phyloP scores from a whole-genome alignment of 2,797 vertebrate species.

The Tamandua tetradactyla region DNA sequence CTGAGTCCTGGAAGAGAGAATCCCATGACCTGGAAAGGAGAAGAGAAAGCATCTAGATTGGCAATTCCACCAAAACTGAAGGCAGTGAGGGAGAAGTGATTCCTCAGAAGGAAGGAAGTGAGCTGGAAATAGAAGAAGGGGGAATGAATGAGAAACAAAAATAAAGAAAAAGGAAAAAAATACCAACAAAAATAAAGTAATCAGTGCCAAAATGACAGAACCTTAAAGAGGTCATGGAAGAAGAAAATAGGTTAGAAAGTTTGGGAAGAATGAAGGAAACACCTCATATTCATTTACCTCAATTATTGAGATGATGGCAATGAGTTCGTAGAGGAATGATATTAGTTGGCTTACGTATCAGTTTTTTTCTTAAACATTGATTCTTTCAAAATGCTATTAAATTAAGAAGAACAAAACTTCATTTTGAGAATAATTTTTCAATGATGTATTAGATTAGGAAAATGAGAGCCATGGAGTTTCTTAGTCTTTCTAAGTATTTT shows the following conservation, averaged over 20 bases:
- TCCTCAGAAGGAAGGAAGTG: background rate
- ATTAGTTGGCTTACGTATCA: background rate
- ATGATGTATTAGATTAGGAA: background rate
- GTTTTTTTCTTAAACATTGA: background rate
- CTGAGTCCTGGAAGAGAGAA: background rate
- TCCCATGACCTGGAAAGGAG: background rate
- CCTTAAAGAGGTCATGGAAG: background rate
- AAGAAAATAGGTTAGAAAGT: background rate
- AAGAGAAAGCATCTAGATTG: background rate
- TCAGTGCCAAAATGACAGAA: background rate
- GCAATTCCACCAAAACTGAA: background rate
- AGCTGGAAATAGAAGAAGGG: background rate
- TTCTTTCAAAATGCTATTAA: background rate
- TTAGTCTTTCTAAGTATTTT: background rate
- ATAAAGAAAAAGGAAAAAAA: background rate
- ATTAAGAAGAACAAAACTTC: background rate
- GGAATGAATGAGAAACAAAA: background rate
- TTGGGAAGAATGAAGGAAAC: background rate
- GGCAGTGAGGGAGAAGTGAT: background rate
- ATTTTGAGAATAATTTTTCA: conserved; percentile 3
- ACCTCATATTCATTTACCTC: background rate
- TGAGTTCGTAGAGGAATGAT: background rate
- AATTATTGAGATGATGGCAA: background rate
- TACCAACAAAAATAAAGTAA: background rate
- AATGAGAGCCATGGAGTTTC: background rate